Conservation (phyloP, 2,113 vertebrate genomes). For the Chrysochloris asiatica region DNA sequence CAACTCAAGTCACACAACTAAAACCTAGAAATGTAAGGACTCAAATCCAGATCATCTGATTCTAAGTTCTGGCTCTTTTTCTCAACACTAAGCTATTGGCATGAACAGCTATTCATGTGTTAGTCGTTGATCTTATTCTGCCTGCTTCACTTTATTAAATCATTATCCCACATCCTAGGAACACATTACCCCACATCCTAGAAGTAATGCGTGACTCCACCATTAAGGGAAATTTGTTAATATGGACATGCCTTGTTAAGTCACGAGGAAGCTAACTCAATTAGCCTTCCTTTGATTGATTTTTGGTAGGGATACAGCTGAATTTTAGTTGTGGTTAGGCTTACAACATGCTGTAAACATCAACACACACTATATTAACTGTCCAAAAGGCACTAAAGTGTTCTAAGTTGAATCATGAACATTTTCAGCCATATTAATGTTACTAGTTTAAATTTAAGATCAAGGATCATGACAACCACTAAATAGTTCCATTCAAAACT, state of each 20-base stretch:
- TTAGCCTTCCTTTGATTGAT: slow-evolving; percentile 46
- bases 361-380: background rate
- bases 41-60: slow-evolving; percentile 1
- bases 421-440: slow-evolving; percentile 28
- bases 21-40: slow-evolving; percentile 1
- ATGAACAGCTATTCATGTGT: slow-evolving; percentile 47
- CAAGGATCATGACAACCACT: background rate
- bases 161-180: background rate
- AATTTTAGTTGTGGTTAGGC: slow-evolving; percentile 49
- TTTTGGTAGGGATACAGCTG: slow-evolving; percentile 47
- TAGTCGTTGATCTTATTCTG: slow-evolving; percentile 58
- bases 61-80: background rate
- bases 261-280: slow-evolving; percentile 59
- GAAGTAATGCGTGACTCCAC: slow-evolving; percentile 28
- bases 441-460: background rate
- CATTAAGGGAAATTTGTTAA: slow-evolving; percentile 61
- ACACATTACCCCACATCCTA: background rate
- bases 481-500: background rate
- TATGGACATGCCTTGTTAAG: slow-evolving; percentile 44
- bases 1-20: background rate
- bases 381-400: slow-evolving; percentile 3
- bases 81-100: slow-evolving; percentile 40
- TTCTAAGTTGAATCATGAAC: slow-evolving; percentile 51
- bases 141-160: slow-evolving; percentile 58
- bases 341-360: slow-evolving; percentile 48